A percentile compares a stretch with the other conserved stretches of the same genome.
Conservation (phyloP, 2,797 vertebrate species). For the Acipenser oxyrinchus region DNA sequence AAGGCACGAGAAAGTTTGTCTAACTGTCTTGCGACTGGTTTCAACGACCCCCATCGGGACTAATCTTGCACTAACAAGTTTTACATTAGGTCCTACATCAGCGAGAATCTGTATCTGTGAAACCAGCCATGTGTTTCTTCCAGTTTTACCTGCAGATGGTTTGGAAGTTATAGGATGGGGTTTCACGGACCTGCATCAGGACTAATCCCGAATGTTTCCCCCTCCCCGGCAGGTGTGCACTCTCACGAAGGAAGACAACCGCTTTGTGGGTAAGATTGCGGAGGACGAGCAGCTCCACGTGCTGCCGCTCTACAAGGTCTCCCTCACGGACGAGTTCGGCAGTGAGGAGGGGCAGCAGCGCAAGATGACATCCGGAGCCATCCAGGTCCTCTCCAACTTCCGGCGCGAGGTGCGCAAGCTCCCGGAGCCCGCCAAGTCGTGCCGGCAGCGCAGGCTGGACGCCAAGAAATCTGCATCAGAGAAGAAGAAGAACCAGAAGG, state of each 20-base stretch:
- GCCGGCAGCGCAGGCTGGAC: slow-evolving; percentile 85
- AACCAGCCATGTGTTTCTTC: too few species aligned
- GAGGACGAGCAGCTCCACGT: slow-evolving; percentile 95
- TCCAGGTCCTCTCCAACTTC: slow-evolving; percentile 86
- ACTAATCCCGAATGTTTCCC: too few species aligned
- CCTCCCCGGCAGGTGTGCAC: slow-evolving; percentile 77
- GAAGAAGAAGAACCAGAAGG: slow-evolving; percentile 84
- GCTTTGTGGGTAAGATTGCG: slow-evolving; percentile 71
- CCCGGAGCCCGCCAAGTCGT: slow-evolving; percentile 91
- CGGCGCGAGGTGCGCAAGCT: slow-evolving; percentile 87
- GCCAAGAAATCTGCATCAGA: slow-evolving; percentile 85
- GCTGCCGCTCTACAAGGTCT: slow-evolving; percentile 88
- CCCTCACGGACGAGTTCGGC: slow-evolving; percentile 81
- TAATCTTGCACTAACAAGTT: too few species aligned
- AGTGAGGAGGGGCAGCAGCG: slow-evolving; percentile 79
- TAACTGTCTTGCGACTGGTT: too few species aligned
- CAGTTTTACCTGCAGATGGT: too few species aligned
- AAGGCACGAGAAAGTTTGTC: too few species aligned
- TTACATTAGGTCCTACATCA: too few species aligned
- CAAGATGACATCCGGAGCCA: slow-evolving; percentile 82
- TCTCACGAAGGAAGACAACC: slow-evolving; percentile 96
- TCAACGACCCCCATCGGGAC: too few species aligned
- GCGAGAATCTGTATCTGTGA: too few species aligned
- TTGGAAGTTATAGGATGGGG: too few species aligned
- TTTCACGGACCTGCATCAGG: too few species aligned